Conservation (phyloP, 2,113 vertebrate species). For the Agelaius phoeniceus region DNA sequence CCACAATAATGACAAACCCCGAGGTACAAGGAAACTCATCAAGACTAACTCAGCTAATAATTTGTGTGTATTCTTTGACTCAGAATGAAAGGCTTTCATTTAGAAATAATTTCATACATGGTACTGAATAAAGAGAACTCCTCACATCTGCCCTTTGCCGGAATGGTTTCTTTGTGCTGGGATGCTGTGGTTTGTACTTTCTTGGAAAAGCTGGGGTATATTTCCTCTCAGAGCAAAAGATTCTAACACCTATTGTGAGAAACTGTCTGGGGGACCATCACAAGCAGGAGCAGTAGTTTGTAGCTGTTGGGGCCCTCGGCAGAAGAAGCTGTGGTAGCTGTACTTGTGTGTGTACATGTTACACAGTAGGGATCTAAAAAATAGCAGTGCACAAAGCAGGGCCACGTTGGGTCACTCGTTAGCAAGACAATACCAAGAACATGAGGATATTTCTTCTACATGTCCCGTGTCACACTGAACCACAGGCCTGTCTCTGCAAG, state of each 20-base stretch:
- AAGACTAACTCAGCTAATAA: neutral
- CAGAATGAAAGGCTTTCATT: neutral
- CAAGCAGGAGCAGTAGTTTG: neutral
- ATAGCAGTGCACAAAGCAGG: neutral
- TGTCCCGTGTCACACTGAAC: neutral
- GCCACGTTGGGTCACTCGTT: neutral
- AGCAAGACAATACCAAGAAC: neutral
- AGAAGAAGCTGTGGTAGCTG: neutral
- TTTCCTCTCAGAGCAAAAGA: neutral
- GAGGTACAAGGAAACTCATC: neutral
- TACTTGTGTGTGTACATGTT: fast-evolving
- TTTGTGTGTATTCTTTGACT: neutral
- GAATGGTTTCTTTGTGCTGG: neutral
- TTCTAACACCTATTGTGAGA: neutral
- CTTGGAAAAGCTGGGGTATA: neutral
- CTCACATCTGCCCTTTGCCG: neutral
- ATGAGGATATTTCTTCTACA: fast-evolving
- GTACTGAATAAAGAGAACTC: neutral
- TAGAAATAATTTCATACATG: neutral
- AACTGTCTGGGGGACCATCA: neutral
- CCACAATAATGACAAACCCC: neutral
- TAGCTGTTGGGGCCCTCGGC: neutral
- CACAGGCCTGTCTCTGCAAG: neutral
- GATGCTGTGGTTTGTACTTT: neutral
- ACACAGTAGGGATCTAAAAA: neutral